Conservation (phyloP, 2,113 vertebrate species). For the Oncorhynchus nerka region DNA sequence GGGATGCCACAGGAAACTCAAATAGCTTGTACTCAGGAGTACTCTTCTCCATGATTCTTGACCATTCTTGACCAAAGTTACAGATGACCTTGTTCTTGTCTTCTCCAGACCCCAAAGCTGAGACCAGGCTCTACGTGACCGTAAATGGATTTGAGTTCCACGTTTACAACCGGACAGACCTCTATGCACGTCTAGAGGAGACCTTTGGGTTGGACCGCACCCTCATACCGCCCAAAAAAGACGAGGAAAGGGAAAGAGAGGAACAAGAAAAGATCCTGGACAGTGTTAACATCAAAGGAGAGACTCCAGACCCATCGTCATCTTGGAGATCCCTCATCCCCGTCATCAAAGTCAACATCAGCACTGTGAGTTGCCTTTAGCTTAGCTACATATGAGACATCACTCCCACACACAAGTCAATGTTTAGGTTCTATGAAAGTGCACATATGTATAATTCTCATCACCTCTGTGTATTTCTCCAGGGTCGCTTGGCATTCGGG, state of each 20-base stretch:
- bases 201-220: slow-evolving; percentile 94
- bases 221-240: slow-evolving; percentile 82
- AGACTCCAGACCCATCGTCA: slow-evolving; percentile 87
- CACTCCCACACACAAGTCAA: not conserved
- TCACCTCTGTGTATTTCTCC: not conserved
- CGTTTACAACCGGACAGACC: slow-evolving; percentile 93
- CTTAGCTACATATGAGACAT: not conserved
- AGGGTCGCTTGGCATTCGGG: slow-evolving; percentile 96
- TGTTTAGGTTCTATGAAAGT: not conserved
- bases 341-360: slow-evolving; percentile 97
- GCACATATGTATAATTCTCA: not conserved
- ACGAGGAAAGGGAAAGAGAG: slow-evolving; percentile 80
- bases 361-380: slow-evolving; percentile 82
- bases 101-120: slow-evolving; percentile 90
- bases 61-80: too few relatives aligned
- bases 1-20: too few relatives aligned
- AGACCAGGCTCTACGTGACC: slow-evolving; percentile 94
- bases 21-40: too few relatives aligned
- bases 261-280: slow-evolving; percentile 80
- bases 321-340: slow-evolving; percentile 98
- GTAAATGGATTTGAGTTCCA: slow-evolving; percentile 98
- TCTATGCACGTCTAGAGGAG: slow-evolving; percentile 92
- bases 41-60: not conserved
- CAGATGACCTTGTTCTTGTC: slow-evolving; percentile 26
- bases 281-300: slow-evolving; percentile 88